Evolutionary conservation across 2,113 vertebrate species (phyloP).

Genomic region (Labrus mixtus): DNA sequence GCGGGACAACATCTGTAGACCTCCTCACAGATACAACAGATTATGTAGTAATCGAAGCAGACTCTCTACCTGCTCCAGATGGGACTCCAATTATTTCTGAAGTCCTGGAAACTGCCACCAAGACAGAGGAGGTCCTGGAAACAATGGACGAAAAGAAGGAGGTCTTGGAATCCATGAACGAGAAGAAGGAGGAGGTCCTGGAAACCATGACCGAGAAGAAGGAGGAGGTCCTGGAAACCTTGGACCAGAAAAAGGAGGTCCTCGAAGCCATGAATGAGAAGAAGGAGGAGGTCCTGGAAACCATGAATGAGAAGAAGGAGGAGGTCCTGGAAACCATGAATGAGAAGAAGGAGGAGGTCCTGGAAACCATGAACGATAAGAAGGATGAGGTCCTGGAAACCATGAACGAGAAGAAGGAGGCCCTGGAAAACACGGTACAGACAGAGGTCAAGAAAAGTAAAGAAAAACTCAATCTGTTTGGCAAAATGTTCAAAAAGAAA

Average conservation of each 20-base stretch:
- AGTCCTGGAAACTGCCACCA: background rate
- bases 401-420: background rate
- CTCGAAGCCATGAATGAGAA: background rate
- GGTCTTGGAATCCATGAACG: background rate
- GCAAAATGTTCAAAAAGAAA: conserved; percentile 68
- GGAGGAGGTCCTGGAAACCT: background rate
- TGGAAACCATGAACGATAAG: background rate
- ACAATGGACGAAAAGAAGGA: background rate
- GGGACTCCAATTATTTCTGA: conserved; percentile 3
- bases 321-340: background rate
- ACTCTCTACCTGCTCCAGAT: background rate
- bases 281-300: background rate
- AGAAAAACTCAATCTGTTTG: conserved; percentile 31
- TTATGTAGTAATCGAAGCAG: background rate
- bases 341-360: background rate
- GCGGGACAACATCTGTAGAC: conserved; percentile 69
- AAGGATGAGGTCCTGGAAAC: background rate
- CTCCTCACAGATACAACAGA: conserved; percentile 61
- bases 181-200: background rate
- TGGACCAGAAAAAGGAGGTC: background rate
- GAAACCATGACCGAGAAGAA: background rate
- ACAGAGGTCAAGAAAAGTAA: conserved; percentile 34
- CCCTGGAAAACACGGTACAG: no score
- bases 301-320: no score
- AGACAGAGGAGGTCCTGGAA: background rate